Percentiles rank a stretch among this genome's conserved stretches.
These are phyloP conservation scores for Phortica variegata DNA, from an alignment of 1,140 invertebrate species.

Conservation along the genomic window DNA sequence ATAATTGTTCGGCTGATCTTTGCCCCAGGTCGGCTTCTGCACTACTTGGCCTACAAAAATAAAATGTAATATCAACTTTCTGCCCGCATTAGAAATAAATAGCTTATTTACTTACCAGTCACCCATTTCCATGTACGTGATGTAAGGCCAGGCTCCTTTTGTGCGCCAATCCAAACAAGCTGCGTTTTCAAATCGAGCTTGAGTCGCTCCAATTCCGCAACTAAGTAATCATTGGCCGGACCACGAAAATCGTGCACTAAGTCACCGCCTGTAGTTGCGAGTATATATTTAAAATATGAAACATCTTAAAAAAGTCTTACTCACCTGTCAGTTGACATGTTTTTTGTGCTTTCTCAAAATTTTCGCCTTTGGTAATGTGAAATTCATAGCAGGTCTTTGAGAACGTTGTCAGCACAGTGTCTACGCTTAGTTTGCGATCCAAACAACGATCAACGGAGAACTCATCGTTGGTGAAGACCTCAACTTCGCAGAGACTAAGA, in stretches of 20 bases:
- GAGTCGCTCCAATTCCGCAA: conserved; percentile 77
- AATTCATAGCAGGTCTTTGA: conserved; percentile 88
- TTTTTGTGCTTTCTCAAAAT: conserved; percentile 74
- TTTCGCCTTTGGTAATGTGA: conserved; percentile 74
- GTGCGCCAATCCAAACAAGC: conserved; percentile 87
- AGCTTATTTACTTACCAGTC: conserved; percentile 66
- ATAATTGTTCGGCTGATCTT: conserved; percentile 93
- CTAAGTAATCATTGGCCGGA: conserved; percentile 70
- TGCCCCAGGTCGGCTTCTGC: conserved; percentile 81
- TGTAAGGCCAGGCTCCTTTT: conserved; percentile 80
- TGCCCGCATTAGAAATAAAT: neutral
- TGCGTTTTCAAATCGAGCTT: conserved; percentile 79
- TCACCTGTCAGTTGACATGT: conserved; percentile 70
- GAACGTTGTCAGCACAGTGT: conserved; percentile 76
- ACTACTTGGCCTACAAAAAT: conserved; percentile 68
- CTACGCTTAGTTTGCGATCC: conserved; percentile 67
- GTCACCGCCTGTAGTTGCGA: conserved; percentile 70
- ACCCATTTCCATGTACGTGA: conserved; percentile 88
- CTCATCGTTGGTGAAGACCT: conserved; percentile 89
- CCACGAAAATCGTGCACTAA: conserved; percentile 71
- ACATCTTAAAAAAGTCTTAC: conserved; percentile 1
- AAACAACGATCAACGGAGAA: conserved; percentile 80
- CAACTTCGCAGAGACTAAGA: conserved; percentile 85
- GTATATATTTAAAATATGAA: neutral
- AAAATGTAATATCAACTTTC: neutral